phyloP scores from a whole-genome alignment of 2,113 vertebrate genomes.

The Micronycteris hirsuta region DNA sequence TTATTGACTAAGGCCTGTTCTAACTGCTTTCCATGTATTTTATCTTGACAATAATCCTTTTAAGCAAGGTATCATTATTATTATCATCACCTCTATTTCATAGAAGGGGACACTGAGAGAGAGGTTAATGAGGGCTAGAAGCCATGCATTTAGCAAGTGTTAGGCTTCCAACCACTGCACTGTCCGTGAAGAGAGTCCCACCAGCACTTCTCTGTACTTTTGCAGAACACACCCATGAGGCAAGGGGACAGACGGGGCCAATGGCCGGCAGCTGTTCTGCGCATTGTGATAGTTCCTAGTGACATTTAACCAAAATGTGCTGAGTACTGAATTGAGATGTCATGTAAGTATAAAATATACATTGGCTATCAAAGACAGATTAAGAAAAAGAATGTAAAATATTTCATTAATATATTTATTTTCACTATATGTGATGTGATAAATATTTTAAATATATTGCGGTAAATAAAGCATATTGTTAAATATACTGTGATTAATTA shows the following conservation, averaged over 20 bases:
- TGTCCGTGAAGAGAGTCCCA: neutral
- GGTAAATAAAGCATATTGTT: neutral
- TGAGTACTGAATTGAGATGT: neutral
- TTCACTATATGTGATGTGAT: neutral
- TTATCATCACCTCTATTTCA: neutral
- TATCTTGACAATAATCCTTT: neutral
- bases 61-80: neutral
- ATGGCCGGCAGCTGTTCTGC: neutral
- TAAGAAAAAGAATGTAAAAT: neutral
- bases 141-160: neutral
- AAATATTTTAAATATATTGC: neutral
- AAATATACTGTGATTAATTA: neutral
- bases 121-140: neutral
- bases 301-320: neutral
- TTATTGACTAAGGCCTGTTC: neutral
- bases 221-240: neutral
- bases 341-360: neutral
- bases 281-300: neutral
- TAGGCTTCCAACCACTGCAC: neutral
- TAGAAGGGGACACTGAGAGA: neutral
- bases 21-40: neutral
- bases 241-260: too few relatives aligned
- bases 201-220: neutral
- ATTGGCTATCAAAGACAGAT: neutral
- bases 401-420: neutral